Evolutionary conservation across 2,113 vertebrate species (phyloP), one percentile per base, ranked within the genome.

Genomic region (Callocephalon fimbriatum): DNA sequence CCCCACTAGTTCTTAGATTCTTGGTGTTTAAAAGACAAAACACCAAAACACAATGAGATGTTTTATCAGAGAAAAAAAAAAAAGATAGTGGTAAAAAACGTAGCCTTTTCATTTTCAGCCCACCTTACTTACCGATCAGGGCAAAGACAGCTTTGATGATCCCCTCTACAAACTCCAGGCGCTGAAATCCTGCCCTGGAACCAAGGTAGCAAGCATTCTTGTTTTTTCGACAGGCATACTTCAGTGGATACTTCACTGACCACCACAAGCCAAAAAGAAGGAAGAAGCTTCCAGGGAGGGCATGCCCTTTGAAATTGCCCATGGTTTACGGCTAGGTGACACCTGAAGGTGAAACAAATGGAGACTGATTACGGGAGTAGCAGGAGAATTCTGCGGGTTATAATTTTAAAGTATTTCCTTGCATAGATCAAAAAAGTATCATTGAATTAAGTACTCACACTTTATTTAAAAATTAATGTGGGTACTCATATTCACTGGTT

Each of bases 231-330:
- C 98, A 99, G 93, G 98, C 65, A 2, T 99, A 98, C 89, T 98
- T 99, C 59, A 99, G 96, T 6, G 99, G 98, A 40, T 96, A 97
- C 86, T 99, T 99, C 72, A 95, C 98, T 7, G 98, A 97, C 99
- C 99, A 99, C 99, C 99, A 99, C 42, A 99, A 88, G n/a, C 99
- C 99, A 25, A 98, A 97, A 3, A 99, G 67, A 53, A 99, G 92
- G 86, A 99, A 99, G 93, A 99, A 99, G 88, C 97, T 98, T 50
- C 99, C 99, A 42, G 99, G 99, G 21, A 99, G 97, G 3, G 98
- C 99, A 32, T 99, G 99, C 17, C 99, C 99, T 98, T 98, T 99
- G 97, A 99, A 99, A 98, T 98, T 99, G 38, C 99, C 99, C 99
- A 99, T 99, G 72, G 63, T 95, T 78, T 68, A 42, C 89, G 93